Conservation (phyloP, 2,797 vertebrate species). For the Protosalanx chinensis region DNA sequence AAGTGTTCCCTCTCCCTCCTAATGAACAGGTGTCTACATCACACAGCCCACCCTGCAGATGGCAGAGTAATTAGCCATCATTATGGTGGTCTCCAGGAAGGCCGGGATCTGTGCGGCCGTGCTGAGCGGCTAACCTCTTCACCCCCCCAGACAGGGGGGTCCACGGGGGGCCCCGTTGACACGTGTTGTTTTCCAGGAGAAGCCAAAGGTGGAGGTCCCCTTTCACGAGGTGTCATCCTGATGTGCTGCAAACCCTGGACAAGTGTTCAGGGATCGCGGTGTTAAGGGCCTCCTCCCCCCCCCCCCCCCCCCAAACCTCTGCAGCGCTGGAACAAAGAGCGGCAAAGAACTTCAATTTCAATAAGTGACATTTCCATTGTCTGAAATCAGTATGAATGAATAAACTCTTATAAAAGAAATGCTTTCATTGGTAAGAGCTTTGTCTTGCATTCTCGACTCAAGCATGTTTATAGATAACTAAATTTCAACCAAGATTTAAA, state of each 20-base stretch:
- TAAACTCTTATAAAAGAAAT: slow-evolving; percentile 14
- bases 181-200: slow-evolving; percentile 69
- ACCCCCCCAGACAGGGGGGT: slow-evolving; percentile 65
- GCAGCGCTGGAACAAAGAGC: slow-evolving; percentile 46
- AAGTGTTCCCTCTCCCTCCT: slow-evolving; percentile 63
- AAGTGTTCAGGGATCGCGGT: slow-evolving; percentile 66
- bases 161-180: slow-evolving; percentile 53
- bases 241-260: slow-evolving; percentile 65
- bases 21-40: slow-evolving; percentile 80
- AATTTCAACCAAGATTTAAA: not conserved
- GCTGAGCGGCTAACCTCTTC: slow-evolving; percentile 73
- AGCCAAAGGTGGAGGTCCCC: slow-evolving; percentile 68
- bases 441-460: not conserved
- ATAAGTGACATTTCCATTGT: slow-evolving; percentile 37
- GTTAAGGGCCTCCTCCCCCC: slow-evolving; percentile 60
- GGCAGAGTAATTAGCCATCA: slow-evolving; percentile 76
- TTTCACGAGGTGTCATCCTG: slow-evolving; percentile 74
- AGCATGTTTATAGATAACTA: not conserved
- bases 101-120: slow-evolving; percentile 63
- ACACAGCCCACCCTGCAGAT: slow-evolving; percentile 74
- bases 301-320: slow-evolving; percentile 38
- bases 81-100: slow-evolving; percentile 73
- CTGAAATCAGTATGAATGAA: slow-evolving; percentile 17
- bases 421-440: slow-evolving; percentile 13
- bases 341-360: slow-evolving; percentile 41